Percentiles rank a stretch among this genome's conserved stretches.
phyloP scores from a whole-genome alignment of 37 sponge, comb jelly and placozoan genomes.

The Cliona cf. orientalis region DNA sequence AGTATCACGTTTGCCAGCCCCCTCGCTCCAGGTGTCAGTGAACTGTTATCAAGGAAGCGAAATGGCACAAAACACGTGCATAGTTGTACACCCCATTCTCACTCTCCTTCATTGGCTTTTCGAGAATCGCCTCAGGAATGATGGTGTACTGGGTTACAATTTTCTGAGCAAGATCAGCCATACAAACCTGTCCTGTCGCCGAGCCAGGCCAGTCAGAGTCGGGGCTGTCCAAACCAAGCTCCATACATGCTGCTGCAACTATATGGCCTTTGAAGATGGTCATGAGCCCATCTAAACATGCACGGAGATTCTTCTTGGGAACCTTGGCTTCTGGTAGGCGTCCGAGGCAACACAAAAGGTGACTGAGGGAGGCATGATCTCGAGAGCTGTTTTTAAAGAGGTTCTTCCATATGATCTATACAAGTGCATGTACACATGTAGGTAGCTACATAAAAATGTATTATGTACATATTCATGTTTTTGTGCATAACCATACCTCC shows the following conservation, averaged over 20 bases:
- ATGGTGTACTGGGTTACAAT: conserved; percentile 29
- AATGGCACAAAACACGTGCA: conserved; percentile 50
- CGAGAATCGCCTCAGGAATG: conserved; percentile 8
- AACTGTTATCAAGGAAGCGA: conserved; percentile 34
- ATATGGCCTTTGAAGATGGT: conserved; percentile 26
- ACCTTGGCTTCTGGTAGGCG: conserved; percentile 14
- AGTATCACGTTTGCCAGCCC: conserved; percentile 39
- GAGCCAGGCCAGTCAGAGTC: too few relatives aligned
- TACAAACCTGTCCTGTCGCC: too few relatives aligned
- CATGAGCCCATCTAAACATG: conserved; percentile 1
- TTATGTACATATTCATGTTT: not conserved
- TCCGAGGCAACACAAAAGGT: conserved; percentile 1
- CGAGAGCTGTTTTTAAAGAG: conserved; percentile 4
- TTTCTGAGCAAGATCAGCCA: conserved; percentile 13
- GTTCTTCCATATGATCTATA: conserved; percentile 41
- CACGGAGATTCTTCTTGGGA: conserved; percentile 31
- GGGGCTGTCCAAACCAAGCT: conserved; percentile 1
- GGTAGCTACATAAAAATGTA: not conserved
- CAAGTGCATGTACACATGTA: too few relatives aligned
- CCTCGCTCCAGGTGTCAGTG: conserved; percentile 46
- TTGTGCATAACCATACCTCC: conserved; percentile 2
- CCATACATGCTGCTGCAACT: conserved; percentile 45
- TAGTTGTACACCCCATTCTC: conserved; percentile 39
- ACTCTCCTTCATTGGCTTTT: too few relatives aligned
- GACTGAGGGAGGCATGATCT: conserved; percentile 35